Percentiles rank a stretch among this genome's conserved stretches.
Evolutionary conservation across 2,113 vertebrate genomes (phyloP).

Genomic region (Podocnemis expansa): DNA sequence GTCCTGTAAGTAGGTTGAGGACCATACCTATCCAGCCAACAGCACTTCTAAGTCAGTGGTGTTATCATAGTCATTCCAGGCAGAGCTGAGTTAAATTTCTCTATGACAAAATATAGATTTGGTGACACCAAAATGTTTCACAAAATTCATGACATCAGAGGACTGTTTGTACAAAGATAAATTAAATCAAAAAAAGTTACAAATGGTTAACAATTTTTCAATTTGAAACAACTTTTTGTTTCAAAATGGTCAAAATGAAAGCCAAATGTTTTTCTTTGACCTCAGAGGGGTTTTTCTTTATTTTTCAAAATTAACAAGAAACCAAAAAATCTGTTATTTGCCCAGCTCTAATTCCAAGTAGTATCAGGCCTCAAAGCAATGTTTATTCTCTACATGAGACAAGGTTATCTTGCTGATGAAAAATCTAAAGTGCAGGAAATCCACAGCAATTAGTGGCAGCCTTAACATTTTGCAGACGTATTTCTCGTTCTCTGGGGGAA

Average conservation of each 20-base stretch:
- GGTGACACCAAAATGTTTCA: not conserved
- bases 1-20: not conserved
- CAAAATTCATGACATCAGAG: not conserved
- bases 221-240: not conserved
- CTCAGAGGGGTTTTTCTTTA: not conserved
- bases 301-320: not conserved
- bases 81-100: not conserved
- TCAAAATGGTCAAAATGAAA: not conserved
- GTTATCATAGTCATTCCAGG: not conserved
- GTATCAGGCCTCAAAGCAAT: not conserved
- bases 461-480: not conserved
- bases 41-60: not conserved
- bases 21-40: not conserved
- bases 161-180: not conserved
- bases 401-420: not conserved
- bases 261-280: not conserved
- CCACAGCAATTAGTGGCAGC: conserved; percentile 34
- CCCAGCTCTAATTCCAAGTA: not conserved
- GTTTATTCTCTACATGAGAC: not conserved
- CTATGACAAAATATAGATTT: not conserved
- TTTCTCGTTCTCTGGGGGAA: conserved; percentile 17
- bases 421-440: not conserved
- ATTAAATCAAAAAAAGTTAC: not conserved
- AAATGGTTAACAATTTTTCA: not conserved
- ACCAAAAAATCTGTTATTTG: not conserved